Evolutionary conservation across 2,888 invertebrate species (phyloP), one percentile per base, ranked within the genome.

Genomic region (Tipula unca): DNA sequence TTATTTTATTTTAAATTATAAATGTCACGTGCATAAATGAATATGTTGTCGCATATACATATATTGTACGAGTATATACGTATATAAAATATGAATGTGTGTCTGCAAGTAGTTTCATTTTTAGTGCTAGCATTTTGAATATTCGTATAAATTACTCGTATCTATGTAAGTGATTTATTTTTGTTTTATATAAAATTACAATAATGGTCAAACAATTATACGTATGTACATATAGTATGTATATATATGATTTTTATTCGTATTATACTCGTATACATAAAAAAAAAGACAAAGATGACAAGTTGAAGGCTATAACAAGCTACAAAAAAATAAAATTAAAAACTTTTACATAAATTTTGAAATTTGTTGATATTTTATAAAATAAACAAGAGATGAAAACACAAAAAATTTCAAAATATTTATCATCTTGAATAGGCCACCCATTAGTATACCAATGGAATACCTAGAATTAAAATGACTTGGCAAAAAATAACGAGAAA

Each of bases 1-100:
- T 32, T 10, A 69, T 69, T 69, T 69, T 69, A 69, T 69, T 69
- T 69, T 69, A 69, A 69, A 69, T 69, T 69, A 69, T 69, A 69
- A 69, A 69, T 69, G 69, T 69, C 69, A 69, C 69, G 69, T 69
- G 69, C 69, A 69, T 69, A 69, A 69, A 69, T 69, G 69, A 25
- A 69, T 69, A 25, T 25, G 69, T 69, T 69, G 69, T 25, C 25
- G 25, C 48, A 48, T 39, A 39, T 17, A 48, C 48, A 69, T 69
- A 69, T 25, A 69, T n/a, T n/a, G n/a, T n/a, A 69, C 25, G 25
- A 6, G 25, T 13, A 8, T 25, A 3, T 32, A 32, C 32, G 6
- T 32, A 32, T 6, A 32, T 32, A 32, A 0, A 32, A 32, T 69
- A 25, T 69, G 25, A 10, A 69, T 69, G 8, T 69, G 25, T 32